phyloP scores from a whole-genome alignment of 2,113 vertebrate species.

The Perccottus glenii region DNA sequence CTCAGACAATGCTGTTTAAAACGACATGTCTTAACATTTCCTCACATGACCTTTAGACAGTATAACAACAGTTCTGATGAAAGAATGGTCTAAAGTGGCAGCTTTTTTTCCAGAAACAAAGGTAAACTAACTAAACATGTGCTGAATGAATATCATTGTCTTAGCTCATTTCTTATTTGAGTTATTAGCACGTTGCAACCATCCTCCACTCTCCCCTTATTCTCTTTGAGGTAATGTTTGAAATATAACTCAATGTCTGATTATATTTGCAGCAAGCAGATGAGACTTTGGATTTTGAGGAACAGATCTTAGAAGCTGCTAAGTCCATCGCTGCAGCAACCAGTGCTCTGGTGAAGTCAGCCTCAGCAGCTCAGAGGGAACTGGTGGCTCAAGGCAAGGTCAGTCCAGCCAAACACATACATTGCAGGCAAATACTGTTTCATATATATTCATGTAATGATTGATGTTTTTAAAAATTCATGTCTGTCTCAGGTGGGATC shows the following conservation, averaged over 20 bases:
- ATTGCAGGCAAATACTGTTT: not conserved
- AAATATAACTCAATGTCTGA: slow-evolving; percentile 41
- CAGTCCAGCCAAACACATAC: slow-evolving; percentile 42
- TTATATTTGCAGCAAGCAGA: slow-evolving; percentile 92
- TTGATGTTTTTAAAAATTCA: not conserved
- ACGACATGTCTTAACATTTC: no score
- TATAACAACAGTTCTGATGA: no score
- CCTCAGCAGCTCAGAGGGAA: slow-evolving; percentile 96
- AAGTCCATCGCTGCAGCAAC: slow-evolving; percentile 98
- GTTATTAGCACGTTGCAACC: no score
- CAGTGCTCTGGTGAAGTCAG: slow-evolving; percentile 97
- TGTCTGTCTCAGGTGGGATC: slow-evolving; percentile 87
- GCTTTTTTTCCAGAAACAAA: no score
- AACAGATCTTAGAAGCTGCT: slow-evolving; percentile 98
- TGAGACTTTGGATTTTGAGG: slow-evolving; percentile 97
- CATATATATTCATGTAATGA: not conserved
- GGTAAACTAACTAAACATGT: no score
- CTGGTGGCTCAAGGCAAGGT: slow-evolving; percentile 99
- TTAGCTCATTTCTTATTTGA: no score
- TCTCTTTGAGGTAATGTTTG: no score
- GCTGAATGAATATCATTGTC: no score
- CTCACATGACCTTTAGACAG: no score
- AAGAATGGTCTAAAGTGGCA: no score
- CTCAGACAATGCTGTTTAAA: no score
- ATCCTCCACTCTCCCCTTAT: no score